Percentiles rank a stretch among this genome's conserved stretches.
Evolutionary conservation across 2,113 vertebrate species (phyloP).

Genomic region (Nematolebias whitei): DNA sequence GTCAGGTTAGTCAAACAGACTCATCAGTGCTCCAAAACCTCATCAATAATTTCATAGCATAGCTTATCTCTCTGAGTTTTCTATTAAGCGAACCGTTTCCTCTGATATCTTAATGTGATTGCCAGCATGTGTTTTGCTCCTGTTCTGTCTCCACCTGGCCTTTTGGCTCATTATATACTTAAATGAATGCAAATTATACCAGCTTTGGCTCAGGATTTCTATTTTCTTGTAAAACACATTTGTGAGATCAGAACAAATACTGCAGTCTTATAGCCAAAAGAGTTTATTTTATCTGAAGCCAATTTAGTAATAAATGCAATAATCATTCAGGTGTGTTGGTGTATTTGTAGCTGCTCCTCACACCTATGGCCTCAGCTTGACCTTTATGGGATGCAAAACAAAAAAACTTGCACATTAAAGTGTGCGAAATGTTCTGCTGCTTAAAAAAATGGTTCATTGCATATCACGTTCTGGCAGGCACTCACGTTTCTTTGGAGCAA

Average conservation of each 20-base stretch:
- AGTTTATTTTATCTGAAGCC: background rate
- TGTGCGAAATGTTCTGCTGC: slow-evolving; percentile 24
- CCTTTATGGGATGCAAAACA: background rate
- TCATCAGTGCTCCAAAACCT: slow-evolving; percentile 49
- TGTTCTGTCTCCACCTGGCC: slow-evolving; percentile 33
- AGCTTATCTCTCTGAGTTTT: slow-evolving; percentile 57
- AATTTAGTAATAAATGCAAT: too few species aligned
- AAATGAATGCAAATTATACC: slow-evolving; percentile 59
- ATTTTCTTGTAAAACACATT: background rate
- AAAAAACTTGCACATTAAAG: background rate
- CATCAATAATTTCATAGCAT: slow-evolving; percentile 59
- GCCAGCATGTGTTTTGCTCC: slow-evolving; percentile 51
- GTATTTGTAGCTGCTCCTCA: background rate
- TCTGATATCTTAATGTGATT: slow-evolving; percentile 63
- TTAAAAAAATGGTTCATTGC: slow-evolving; percentile 44
- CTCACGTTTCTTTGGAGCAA: slow-evolving; percentile 61
- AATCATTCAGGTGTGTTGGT: background rate
- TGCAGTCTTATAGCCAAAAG: too few species aligned
- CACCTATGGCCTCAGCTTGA: background rate
- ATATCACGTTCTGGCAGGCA: slow-evolving; percentile 23
- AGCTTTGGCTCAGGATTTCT: background rate
- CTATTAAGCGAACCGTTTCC: slow-evolving; percentile 51
- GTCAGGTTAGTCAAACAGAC: slow-evolving; percentile 67
- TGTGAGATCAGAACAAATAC: slow-evolving; percentile 13
- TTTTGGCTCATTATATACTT: slow-evolving; percentile 43